phyloP scores from a whole-genome alignment of 2,888 invertebrate species.

The Drosophila barbarae region DNA sequence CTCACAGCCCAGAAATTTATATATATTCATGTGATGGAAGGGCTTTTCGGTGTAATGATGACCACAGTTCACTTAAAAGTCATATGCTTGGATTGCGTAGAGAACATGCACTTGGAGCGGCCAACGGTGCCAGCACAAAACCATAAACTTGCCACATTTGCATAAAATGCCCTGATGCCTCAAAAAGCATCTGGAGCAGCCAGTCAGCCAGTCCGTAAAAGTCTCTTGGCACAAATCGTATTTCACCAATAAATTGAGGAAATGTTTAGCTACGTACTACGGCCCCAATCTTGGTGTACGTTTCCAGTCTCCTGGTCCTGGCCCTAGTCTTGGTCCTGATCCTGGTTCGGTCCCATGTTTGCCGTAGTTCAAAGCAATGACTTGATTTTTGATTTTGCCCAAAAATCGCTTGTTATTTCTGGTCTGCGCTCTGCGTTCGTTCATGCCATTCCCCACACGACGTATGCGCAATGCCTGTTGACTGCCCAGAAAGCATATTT shows the following conservation, averaged over 20 bases:
- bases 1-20: conserved; percentile 9
- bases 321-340: not conserved
- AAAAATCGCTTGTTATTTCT: conserved; percentile 48
- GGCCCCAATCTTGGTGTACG: conserved; percentile 14
- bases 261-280: conserved; percentile 49
- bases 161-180: conserved; percentile 61
- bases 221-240: conserved; percentile 64
- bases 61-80: conserved; percentile 59
- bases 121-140: conserved; percentile 19
- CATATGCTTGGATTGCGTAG: conserved; percentile 40
- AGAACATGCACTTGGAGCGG: conserved; percentile 33
- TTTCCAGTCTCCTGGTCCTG: not conserved
- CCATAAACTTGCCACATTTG: conserved; percentile 71
- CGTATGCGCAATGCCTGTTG: conserved; percentile 39
- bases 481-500: conserved; percentile 37
- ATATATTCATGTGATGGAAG: conserved; percentile 6
- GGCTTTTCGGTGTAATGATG: conserved; percentile 47
- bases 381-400: conserved; percentile 53
- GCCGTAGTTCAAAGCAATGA: conserved; percentile 50
- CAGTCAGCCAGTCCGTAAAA: conserved; percentile 42
- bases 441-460: conserved; percentile 21
- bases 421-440: conserved; percentile 18
- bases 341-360: conserved; percentile 25
- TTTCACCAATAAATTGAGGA: conserved; percentile 70
- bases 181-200: conserved; percentile 39